Percentiles rank a stretch among this genome's conserved stretches.
These are phyloP conservation scores for Pteronotus mesoamericanus DNA, from an alignment of 2,797 vertebrate genomes.

Conservation along the genomic window DNA sequence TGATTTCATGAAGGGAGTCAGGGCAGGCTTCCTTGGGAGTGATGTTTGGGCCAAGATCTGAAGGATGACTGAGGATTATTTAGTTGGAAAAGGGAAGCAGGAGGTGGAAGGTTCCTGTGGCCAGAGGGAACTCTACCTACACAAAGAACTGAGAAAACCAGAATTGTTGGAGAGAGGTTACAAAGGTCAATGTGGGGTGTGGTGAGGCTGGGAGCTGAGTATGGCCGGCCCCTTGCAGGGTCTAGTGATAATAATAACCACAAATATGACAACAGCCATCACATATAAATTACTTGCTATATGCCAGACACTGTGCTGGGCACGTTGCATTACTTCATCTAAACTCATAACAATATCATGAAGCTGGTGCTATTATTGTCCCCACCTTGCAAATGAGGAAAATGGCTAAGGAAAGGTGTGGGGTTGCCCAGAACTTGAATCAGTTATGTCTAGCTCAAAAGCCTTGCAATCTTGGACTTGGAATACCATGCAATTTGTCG, in stretches of 20 bases:
- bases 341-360: not conserved
- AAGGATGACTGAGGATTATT: not conserved
- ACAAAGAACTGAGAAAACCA: not conserved
- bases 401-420: not conserved
- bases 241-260: not conserved
- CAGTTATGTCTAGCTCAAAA: not conserved
- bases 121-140: not conserved
- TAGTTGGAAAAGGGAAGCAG: not conserved
- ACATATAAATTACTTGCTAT: not conserved
- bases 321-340: not conserved
- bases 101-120: not conserved
- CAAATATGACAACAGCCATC: not conserved
- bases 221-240: not conserved
- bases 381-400: not conserved
- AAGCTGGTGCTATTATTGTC: not conserved
- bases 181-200: too few relatives aligned
- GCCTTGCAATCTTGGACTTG: not conserved
- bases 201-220: not conserved
- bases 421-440: not conserved
- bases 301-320: too few relatives aligned
- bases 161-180: not conserved
- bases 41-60: not conserved
- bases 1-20: not conserved
- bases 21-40: not conserved
- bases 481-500: not conserved